Evolutionary conservation across 2,797 vertebrate species (phyloP).

Genomic region (Anguilla megastoma): DNA sequence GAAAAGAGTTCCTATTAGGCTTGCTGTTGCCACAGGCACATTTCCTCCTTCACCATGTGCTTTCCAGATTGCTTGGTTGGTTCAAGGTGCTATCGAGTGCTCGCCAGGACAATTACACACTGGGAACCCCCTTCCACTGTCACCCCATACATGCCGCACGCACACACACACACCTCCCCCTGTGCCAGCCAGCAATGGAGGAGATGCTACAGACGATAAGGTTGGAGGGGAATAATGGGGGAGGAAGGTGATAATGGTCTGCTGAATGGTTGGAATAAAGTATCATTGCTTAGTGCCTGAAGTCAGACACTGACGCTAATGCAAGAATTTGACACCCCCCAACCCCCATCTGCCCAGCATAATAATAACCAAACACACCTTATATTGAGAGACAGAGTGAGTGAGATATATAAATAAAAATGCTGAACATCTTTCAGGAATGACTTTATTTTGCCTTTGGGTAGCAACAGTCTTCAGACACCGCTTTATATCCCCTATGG

Average conservation of each 20-base stretch:
- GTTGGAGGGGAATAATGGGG: constrained; percentile 83
- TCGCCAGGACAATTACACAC: constrained; percentile 96
- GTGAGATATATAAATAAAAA: constrained; percentile 78
- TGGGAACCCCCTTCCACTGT: constrained; percentile 69
- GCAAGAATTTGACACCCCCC: constrained; percentile 73
- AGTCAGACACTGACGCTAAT: constrained; percentile 88
- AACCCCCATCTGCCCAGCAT: constrained; percentile 75
- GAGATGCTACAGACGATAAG: constrained; percentile 89
- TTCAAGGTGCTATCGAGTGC: constrained; percentile 98
- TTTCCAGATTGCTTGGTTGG: constrained; percentile 94
- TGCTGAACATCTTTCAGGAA: constrained; percentile 76
- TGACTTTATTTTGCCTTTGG: constrained; percentile 81
- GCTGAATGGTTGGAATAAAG: constrained; percentile 90
- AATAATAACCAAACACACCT: constrained; percentile 81
- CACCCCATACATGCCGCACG: constrained; percentile 62
- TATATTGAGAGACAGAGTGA: constrained; percentile 77
- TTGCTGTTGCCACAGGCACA: constrained; percentile 90
- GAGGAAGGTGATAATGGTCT: constrained; percentile 88
- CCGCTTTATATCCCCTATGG: constrained; percentile 63
- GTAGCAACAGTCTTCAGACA: constrained; percentile 70
- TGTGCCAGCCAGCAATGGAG: constrained; percentile 80
- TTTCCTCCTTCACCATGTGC: constrained; percentile 83
- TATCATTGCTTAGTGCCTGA: constrained; percentile 89
- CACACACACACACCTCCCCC: constrained; percentile 60
- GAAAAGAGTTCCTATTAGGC: constrained; percentile 91